These are phyloP conservation scores for Halocynthia roretzi DNA, from an alignment of 23 tunicate genomes.

Conservation along the genomic window DNA sequence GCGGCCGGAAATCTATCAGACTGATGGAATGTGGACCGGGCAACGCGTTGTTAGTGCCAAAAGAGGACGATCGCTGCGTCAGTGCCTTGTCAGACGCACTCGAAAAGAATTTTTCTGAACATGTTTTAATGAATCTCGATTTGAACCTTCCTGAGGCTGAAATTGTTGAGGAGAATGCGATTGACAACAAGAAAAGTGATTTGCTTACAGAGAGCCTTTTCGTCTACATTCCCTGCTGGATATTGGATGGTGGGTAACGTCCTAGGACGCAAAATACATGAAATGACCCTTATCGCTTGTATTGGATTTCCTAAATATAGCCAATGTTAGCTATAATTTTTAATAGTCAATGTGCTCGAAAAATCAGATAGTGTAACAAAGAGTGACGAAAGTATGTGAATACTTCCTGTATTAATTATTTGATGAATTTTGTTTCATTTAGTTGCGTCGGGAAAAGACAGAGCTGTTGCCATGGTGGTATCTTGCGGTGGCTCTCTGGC, in stretches of 20 bases:
- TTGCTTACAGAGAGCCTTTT: constrained; percentile 8
- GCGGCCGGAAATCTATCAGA: background rate
- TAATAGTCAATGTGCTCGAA: background rate
- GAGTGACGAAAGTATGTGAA: too few species aligned
- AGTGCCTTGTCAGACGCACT: constrained; percentile 13
- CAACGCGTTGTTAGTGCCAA: background rate
- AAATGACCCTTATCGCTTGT: background rate
- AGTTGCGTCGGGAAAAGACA: background rate
- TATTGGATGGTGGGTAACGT: constrained; percentile 10
- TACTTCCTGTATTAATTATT: background rate
- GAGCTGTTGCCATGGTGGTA: background rate
- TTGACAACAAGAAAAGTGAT: background rate
- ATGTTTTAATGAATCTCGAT: constrained; percentile 17
- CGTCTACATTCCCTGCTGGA: constrained; percentile 1
- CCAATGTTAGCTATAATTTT: background rate
- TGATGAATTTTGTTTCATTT: background rate
- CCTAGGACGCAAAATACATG: too few species aligned
- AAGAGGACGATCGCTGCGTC: background rate
- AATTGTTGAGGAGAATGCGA: background rate
- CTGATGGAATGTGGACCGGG: too few species aligned
- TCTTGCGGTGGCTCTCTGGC: constrained; percentile 21
- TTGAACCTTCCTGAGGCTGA: background rate
- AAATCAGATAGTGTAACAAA: too few species aligned
- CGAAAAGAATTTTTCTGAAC: constrained; percentile 15
- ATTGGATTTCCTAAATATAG: background rate